A percentile compares a stretch with the other conserved stretches of the same genome.
phyloP scores from a whole-genome alignment of 2,888 invertebrate species.

The Charanyca ferruginea region DNA sequence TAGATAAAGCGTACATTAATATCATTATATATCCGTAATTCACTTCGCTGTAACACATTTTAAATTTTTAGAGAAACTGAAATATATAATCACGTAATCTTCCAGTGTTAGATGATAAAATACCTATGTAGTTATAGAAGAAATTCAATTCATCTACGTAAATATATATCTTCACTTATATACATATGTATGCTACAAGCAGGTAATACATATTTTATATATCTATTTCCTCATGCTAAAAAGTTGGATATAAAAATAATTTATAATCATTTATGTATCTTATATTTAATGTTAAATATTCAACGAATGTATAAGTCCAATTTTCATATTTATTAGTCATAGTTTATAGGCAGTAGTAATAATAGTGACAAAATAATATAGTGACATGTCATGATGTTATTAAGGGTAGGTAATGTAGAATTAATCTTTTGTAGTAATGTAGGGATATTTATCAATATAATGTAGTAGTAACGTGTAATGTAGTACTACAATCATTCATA shows the following conservation, averaged over 20 bases:
- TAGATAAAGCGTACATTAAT: not conserved
- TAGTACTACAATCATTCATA: constrained; percentile 74
- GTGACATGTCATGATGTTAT: not conserved
- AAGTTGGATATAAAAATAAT: not conserved
- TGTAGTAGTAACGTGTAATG: constrained; percentile 4
- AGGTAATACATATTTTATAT: not conserved
- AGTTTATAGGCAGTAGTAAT: constrained; percentile 1
- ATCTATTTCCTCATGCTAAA: not conserved
- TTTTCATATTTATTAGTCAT: constrained; percentile 8
- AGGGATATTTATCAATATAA: constrained; percentile 12
- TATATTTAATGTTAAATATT: constrained; percentile 10
- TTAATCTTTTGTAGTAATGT: constrained; percentile 21
- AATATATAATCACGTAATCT: constrained; percentile 83
- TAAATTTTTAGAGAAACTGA: constrained; percentile 37
- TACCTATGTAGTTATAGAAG: constrained; percentile 1
- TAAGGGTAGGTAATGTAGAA: constrained; percentile 19
- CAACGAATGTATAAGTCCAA: constrained; percentile 25
- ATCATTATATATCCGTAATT: not conserved
- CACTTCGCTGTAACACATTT: constrained; percentile 17
- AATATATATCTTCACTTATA: not conserved
- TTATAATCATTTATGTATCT: not conserved
- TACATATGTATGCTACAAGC: not conserved
- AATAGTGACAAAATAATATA: not conserved
- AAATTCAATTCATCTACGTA: constrained; percentile 1
- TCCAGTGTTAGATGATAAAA: constrained; percentile 76